Conservation (phyloP, 30 jellyfish, hydroid and myxozoan genomes). For the Chironex yamaguchii region DNA sequence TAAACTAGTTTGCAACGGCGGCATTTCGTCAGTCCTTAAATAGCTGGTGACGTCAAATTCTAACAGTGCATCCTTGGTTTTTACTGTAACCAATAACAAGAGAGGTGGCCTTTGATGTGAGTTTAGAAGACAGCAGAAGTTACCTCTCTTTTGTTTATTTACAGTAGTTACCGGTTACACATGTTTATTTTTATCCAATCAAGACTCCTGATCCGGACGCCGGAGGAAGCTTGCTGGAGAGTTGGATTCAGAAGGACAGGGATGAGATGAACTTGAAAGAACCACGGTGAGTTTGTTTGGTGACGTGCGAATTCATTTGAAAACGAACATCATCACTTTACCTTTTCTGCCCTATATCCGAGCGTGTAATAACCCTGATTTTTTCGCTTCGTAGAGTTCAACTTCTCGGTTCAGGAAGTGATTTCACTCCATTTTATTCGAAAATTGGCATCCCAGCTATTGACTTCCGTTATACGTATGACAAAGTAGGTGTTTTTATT, state of each 20-base stretch:
- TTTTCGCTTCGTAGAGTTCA: constrained; percentile 21
- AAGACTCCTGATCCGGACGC: constrained; percentile 59
- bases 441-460: constrained; percentile 87
- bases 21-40: no score
- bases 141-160: background rate
- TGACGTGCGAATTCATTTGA: no score
- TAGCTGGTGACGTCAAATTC: no score
- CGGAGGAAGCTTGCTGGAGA: constrained; percentile 20
- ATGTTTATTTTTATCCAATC: background rate
- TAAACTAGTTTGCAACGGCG: no score
- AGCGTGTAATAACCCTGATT: background rate
- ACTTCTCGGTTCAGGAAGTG: constrained; percentile 97
- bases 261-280: background rate
- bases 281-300: background rate
- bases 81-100: no score
- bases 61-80: no score
- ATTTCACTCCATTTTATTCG: constrained; percentile 90
- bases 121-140: no score
- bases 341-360: no score
- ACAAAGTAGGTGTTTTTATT: constrained; percentile 86
- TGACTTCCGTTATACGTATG: constrained; percentile 83
- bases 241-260: constrained; percentile 54
- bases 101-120: no score
- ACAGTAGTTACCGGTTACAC: background rate
- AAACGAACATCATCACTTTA: no score